Evolutionary conservation across 2,888 invertebrate species (phyloP).

Genomic region (Tipula confusa): DNA sequence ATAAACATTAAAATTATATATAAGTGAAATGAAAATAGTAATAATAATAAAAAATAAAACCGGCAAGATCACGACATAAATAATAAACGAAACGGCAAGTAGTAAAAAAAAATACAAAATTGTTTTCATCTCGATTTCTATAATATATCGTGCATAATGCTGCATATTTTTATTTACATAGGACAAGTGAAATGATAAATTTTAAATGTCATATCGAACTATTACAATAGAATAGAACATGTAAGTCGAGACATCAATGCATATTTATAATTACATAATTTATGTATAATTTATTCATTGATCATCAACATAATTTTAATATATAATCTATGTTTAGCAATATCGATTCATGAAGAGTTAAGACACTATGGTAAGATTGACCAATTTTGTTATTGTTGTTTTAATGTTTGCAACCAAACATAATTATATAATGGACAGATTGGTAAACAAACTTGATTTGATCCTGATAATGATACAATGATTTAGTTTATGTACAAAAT

Average conservation of each 20-base stretch:
- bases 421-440: neutral
- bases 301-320: neutral
- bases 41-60: neutral
- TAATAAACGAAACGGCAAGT: neutral
- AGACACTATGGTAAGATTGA: neutral
- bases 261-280: neutral
- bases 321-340: neutral
- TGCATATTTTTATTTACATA: too few species aligned
- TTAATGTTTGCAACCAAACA: neutral
- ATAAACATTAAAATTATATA: neutral
- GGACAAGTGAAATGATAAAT: neutral
- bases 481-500: neutral
- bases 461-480: neutral
- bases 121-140: neutral
- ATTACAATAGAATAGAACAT: neutral
- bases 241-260: neutral
- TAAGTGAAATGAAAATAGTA: neutral
- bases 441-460: neutral
- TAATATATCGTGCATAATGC: neutral
- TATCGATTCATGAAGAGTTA: neutral
- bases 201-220: neutral
- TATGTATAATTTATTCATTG: neutral
- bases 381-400: neutral
- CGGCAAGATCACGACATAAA: constrained; percentile 25
- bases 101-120: neutral